These are phyloP conservation scores for Poeciliopsis paucimaculata DNA, from an alignment of 2,797 vertebrate genomes.

Conservation along the genomic window DNA sequence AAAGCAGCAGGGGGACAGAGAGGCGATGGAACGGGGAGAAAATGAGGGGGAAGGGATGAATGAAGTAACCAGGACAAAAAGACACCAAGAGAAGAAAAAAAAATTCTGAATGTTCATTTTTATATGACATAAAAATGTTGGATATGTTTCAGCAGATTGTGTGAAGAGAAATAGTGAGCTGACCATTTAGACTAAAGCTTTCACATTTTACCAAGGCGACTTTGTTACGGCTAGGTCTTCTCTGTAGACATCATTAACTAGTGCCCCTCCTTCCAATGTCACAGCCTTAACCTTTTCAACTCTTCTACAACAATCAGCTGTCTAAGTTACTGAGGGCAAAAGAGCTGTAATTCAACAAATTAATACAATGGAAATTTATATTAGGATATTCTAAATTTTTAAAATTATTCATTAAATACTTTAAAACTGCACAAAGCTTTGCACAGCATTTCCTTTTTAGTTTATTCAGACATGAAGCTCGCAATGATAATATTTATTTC, in stretches of 20 bases:
- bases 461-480: background rate
- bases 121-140: background rate
- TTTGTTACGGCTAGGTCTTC: background rate
- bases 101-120: background rate
- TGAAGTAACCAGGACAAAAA: constrained; percentile 12
- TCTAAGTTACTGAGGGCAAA: background rate
- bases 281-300: background rate
- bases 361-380: background rate
- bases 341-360: background rate
- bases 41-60: constrained; percentile 9
- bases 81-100: background rate
- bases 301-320: background rate
- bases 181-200: background rate
- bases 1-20: constrained; percentile 53
- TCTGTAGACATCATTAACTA: background rate
- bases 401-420: background rate
- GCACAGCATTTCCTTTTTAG: background rate
- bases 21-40: constrained; percentile 38
- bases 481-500: background rate
- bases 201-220: background rate
- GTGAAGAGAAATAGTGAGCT: background rate
- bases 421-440: background rate
- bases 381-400: background rate
- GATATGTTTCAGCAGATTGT: background rate
- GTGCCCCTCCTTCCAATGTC: background rate